Evolutionary conservation across 2,113 vertebrate genomes (phyloP).

Genomic region (Planiliza haematocheilus): DNA sequence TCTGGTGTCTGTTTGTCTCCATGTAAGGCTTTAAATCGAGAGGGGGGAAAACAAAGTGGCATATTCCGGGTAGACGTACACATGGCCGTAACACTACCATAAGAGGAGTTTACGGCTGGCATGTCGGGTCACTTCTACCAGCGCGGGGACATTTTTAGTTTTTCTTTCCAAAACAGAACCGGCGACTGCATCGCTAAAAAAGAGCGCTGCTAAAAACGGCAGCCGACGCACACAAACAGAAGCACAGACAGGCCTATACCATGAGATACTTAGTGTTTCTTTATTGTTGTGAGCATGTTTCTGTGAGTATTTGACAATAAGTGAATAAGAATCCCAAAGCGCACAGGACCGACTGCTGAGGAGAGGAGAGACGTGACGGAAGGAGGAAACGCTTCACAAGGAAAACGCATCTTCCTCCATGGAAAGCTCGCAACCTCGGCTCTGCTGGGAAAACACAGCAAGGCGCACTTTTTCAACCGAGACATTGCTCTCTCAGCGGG

Average conservation of each 20-base stretch:
- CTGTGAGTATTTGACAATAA: too few species aligned
- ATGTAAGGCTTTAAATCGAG: constrained; percentile 82
- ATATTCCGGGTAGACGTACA: constrained; percentile 58
- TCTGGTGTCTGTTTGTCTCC: constrained; percentile 78
- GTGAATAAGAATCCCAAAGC: constrained; percentile 42
- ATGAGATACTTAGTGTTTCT: constrained; percentile 47
- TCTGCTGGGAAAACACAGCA: constrained; percentile 55
- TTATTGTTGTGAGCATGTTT: constrained; percentile 29
- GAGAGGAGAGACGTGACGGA: constrained; percentile 30
- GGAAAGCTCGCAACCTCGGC: constrained; percentile 45
- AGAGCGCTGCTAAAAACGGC: constrained; percentile 55
- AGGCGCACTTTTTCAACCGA: constrained; percentile 26
- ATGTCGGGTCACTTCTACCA: constrained; percentile 67
- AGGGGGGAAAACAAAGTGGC: constrained; percentile 80
- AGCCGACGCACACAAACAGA: constrained; percentile 46
- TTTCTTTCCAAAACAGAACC: constrained; percentile 79
- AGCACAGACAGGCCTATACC: constrained; percentile 26
- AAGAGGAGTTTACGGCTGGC: constrained; percentile 78
- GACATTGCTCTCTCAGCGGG: constrained; percentile 41
- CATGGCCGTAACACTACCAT: constrained; percentile 75
- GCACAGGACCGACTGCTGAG: constrained; percentile 34
- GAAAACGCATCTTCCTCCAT: constrained; percentile 51
- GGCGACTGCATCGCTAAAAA: constrained; percentile 51
- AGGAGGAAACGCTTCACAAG: constrained; percentile 54
- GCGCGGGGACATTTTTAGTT: constrained; percentile 71